Conservation (phyloP, 1,140 invertebrate genomes). For the Aphelinus certus region DNA sequence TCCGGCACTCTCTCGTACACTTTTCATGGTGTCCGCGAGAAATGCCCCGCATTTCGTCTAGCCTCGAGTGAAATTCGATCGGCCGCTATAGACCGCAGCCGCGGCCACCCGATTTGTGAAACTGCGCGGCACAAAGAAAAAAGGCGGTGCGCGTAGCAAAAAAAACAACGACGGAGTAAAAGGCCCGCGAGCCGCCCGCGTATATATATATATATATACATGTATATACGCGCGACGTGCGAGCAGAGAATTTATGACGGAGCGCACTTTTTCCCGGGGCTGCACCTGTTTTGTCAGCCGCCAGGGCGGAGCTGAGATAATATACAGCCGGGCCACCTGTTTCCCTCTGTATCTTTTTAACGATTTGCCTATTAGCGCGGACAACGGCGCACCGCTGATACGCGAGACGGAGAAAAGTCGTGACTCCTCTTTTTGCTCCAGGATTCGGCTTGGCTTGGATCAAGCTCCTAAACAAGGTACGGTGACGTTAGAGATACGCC, state of each 20-base stretch:
- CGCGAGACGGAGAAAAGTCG: background rate
- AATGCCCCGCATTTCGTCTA: too few species aligned
- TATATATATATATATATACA: too few species aligned
- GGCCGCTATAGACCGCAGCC: slow-evolving; percentile 32
- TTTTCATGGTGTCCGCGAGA: too few species aligned
- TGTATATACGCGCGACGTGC: too few species aligned
- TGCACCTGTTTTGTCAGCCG: background rate
- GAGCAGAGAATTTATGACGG: too few species aligned
- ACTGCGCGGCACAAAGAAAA: background rate
- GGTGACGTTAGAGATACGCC: too few species aligned
- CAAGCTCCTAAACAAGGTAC: background rate
- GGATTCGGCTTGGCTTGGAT: background rate
- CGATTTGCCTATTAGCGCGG: slow-evolving; percentile 11
- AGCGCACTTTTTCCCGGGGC: background rate
- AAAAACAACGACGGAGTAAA: too few species aligned
- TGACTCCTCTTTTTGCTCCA: background rate
- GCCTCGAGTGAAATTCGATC: slow-evolving; percentile 38
- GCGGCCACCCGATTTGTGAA: slow-evolving; percentile 30
- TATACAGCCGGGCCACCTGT: too few species aligned
- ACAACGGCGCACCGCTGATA: too few species aligned
- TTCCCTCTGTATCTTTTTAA: slow-evolving; percentile 13
- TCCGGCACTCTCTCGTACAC: too few species aligned
- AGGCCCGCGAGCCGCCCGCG: too few species aligned
- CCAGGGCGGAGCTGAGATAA: background rate
- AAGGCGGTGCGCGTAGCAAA: too few species aligned